Percentiles rank a stretch among this genome's conserved stretches.
These are phyloP conservation scores for Sander lucioperca DNA, from an alignment of 2,113 vertebrate genomes.

Conservation along the genomic window DNA sequence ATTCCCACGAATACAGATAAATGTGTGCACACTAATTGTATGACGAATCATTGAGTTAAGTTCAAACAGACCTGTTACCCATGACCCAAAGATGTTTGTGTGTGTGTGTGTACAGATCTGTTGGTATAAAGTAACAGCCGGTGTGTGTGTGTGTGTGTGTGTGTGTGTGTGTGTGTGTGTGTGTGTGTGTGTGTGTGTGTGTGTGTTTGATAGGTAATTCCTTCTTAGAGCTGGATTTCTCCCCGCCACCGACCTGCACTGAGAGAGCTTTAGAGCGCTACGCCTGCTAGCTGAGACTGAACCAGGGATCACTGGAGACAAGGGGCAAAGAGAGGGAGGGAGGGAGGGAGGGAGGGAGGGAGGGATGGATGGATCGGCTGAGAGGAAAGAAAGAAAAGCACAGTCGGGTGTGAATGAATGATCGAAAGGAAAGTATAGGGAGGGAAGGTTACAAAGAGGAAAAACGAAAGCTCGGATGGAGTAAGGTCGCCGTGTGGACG, in stretches of 20 bases:
- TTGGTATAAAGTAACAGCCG: neutral
- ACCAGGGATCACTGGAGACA: conserved; percentile 71
- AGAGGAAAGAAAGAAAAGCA: conserved; percentile 14
- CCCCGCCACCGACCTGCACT: conserved; percentile 58
- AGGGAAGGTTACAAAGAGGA: conserved; percentile 19
- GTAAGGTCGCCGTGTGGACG: conserved; percentile 4
- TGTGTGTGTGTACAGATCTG: too few species aligned
- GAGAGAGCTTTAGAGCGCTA: conserved; percentile 73
- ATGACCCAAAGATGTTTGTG: neutral
- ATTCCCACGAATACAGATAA: neutral
- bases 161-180: neutral
- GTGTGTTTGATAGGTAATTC: conserved; percentile 68
- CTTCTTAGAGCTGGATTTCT: conserved; percentile 74
- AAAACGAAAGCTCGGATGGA: conserved; percentile 57
- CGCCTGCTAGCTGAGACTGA: conserved; percentile 74
- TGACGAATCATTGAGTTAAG: neutral
- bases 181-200: conserved; percentile 27
- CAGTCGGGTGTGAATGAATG: conserved; percentile 35
- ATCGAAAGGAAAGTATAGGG: conserved; percentile 32
- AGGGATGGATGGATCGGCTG: too few species aligned
- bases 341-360: conserved; percentile 10
- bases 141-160: neutral
- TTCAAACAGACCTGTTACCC: neutral
- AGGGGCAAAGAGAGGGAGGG: conserved; percentile 46
- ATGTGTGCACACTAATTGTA: neutral